Conservation (phyloP, 2,797 vertebrate species). For the Enteromius thamalakanensis region DNA sequence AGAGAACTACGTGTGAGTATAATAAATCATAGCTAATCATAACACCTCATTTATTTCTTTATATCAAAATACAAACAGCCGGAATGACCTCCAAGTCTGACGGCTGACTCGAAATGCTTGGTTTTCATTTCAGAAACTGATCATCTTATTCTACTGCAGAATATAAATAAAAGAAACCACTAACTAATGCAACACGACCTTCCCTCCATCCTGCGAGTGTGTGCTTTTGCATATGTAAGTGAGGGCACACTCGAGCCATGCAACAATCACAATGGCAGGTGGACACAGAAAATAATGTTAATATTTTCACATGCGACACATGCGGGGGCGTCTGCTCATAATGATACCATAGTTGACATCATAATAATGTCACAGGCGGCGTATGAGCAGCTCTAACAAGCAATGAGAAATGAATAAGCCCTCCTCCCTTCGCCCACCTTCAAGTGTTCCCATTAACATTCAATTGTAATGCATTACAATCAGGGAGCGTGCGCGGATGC, state of each 20-base stretch:
- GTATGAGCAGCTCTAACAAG: slow-evolving; percentile 64
- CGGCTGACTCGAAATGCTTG: background rate
- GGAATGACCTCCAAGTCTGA: background rate
- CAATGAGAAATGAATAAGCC: slow-evolving; percentile 62
- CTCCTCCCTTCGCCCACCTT: slow-evolving; percentile 62
- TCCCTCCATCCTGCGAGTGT: slow-evolving; percentile 8
- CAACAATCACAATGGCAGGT: slow-evolving; percentile 11
- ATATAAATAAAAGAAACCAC: background rate
- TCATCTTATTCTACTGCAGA: background rate
- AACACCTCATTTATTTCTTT: background rate
- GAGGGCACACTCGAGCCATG: background rate
- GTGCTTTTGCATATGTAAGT: background rate
- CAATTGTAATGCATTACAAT: slow-evolving; percentile 76
- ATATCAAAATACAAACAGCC: background rate
- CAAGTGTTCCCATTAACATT: slow-evolving; percentile 70
- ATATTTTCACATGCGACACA: slow-evolving; percentile 36
- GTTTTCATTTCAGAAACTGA: background rate
- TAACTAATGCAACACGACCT: slow-evolving; percentile 38
- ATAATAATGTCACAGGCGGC: slow-evolving; percentile 62
- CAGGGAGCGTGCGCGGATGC: slow-evolving; percentile 72
- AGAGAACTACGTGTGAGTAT: background rate
- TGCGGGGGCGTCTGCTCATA: background rate
- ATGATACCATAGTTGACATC: slow-evolving; percentile 52
- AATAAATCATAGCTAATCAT: background rate
- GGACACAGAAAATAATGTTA: slow-evolving; percentile 34